Base-by-base conservation (phyloP, 2,113 vertebrate genomes). In the Perognathus longimembris region DNA sequence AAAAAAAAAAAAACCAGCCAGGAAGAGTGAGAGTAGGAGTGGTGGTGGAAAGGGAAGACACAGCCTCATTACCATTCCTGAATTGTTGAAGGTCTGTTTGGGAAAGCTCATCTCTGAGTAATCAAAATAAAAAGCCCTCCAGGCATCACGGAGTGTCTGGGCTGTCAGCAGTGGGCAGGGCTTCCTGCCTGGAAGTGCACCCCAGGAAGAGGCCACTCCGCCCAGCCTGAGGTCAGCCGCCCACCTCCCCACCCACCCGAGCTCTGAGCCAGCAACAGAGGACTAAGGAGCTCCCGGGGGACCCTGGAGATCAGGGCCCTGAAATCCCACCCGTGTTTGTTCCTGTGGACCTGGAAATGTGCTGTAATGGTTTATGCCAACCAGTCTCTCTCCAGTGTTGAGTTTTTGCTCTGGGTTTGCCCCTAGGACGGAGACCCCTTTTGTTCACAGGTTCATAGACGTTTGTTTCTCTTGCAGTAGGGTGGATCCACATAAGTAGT, bases 121-220 rank as follows among this genome's bases (percentile, higher is more conserved):
- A 54, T 92, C 81, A 92, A 95, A 96, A 95, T 87, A 67, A 93
- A 96, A 95, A 57, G 73, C 15, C 0, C 67, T 82, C 92, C 26
- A 89, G 57, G 67, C 85, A 85, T 77, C 90, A 88, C 85, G 77
- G 81, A 94, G 76, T 8, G 15, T 50, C 50, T 63, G 26, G 22
- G 76, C 85, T 94, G 95, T 96, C 96, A 94, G 78, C 61, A 45
- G 61, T 7, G 0, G 92, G 89, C 93, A 96, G 87, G 75, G 81
- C 75, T 97, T 96, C 96, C 97, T 97, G 96, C 73, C 71, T 45
- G 89, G 77, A 94, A 61, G 26, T 26, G 57, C 45, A 40, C 93
- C 84, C 92, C 63, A 93, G 92, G 86, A 91, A 82, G 80, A 79
- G 70, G 71, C 40, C 40, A 70, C 89, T 63, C 95, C 94, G 92